Conservation (phyloP, 2,113 vertebrate genomes). For the Trochalopteron elliotii region DNA sequence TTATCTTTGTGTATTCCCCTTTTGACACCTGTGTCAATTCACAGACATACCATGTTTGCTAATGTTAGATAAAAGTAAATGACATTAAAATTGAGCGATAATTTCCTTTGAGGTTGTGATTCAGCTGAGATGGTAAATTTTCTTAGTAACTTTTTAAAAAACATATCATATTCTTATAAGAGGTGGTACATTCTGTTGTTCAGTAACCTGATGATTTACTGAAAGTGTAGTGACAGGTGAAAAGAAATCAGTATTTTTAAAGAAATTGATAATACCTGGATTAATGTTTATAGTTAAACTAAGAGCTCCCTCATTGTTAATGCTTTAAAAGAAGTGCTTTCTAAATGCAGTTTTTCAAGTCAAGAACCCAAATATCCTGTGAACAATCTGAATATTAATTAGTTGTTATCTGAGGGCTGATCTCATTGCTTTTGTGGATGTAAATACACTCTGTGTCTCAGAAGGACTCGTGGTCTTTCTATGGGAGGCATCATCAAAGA, state of each 20-base stretch:
- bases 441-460: not conserved
- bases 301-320: not conserved
- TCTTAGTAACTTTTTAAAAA: not conserved
- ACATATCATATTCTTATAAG: accelerated
- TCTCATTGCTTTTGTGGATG: not conserved
- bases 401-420: not conserved
- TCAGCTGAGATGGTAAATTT: not conserved
- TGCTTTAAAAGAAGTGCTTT: not conserved
- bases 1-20: not conserved
- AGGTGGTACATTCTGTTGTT: not conserved
- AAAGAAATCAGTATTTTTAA: not conserved
- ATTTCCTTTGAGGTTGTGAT: not conserved
- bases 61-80: not conserved
- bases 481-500: not conserved
- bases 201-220: not conserved
- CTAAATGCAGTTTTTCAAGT: not conserved
- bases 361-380: not conserved
- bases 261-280: not conserved
- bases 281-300: not conserved
- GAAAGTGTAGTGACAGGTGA: not conserved
- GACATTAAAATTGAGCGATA: not conserved
- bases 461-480: not conserved
- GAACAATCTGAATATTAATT: not conserved
- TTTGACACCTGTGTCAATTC: not conserved
- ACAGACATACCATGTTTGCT: not conserved